A percentile compares a stretch with the other conserved stretches of the same genome.
phyloP scores from a whole-genome alignment of 1,140 invertebrate genomes.

The Drosophila ogumai region DNA sequence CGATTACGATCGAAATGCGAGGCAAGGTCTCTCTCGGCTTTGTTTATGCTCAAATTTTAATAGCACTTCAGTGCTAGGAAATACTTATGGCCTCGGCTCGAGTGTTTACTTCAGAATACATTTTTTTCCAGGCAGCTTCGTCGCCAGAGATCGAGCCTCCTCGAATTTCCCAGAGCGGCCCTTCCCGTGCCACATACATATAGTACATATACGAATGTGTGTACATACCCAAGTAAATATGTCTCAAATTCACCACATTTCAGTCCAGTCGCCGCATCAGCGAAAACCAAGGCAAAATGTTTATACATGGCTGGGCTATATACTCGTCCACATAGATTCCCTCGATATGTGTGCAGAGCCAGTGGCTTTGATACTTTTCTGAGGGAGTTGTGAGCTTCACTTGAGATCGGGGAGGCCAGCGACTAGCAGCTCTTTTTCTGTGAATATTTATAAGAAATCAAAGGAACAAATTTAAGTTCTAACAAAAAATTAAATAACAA shows the following conservation, averaged over 20 bases:
- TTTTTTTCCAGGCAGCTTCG: neutral
- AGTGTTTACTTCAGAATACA: neutral
- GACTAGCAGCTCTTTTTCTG: neutral
- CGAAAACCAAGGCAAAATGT: slow-evolving; percentile 1
- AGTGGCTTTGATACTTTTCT: neutral
- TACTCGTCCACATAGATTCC: neutral
- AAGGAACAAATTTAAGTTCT: too few relatives aligned
- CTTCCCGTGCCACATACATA: neutral
- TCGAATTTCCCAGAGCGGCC: slow-evolving; percentile 5
- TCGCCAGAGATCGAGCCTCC: neutral
- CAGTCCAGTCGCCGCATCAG: neutral
- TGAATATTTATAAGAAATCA: neutral
- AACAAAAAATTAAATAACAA: neutral
- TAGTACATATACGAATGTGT: too few relatives aligned
- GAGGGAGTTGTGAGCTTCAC: neutral
- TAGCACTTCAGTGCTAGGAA: neutral
- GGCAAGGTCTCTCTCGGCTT: neutral
- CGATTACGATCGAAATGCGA: neutral
- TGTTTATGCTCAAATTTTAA: neutral
- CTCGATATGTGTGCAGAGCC: neutral
- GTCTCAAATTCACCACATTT: neutral
- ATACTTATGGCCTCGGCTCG: neutral
- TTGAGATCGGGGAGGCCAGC: neutral
- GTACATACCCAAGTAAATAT: too few relatives aligned
- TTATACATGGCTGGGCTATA: slow-evolving; percentile 2